Conservation (phyloP, 2,113 vertebrate species). For the Prionailurus bengalensis region DNA sequence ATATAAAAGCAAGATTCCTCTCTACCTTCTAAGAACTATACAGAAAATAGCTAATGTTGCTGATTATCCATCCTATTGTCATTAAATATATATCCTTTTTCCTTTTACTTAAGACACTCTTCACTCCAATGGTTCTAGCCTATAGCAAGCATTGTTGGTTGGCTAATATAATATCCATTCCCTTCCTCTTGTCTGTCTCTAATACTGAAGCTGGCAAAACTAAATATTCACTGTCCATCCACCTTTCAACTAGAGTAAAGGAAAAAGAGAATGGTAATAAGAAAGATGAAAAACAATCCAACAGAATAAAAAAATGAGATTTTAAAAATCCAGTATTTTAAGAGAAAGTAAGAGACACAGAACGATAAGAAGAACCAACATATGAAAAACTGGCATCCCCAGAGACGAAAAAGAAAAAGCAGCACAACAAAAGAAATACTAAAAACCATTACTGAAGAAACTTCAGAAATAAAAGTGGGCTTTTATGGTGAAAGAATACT, state of each 20-base stretch:
- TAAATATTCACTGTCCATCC: neutral
- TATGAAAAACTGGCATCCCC: neutral
- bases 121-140: neutral
- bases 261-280: neutral
- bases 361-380: neutral
- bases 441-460: slow-evolving; percentile 9
- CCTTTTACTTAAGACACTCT: neutral
- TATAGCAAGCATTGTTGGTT: neutral
- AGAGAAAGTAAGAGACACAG: neutral
- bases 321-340: neutral
- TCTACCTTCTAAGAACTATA: neutral
- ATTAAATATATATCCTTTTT: neutral
- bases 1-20: neutral
- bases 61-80: neutral
- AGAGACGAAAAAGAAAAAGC: slow-evolving; percentile 24
- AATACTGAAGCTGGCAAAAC: neutral
- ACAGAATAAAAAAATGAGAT: neutral
- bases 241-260: neutral
- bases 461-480: neutral
- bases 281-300: neutral
- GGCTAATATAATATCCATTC: neutral
- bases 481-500: neutral
- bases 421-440: neutral
- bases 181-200: neutral
- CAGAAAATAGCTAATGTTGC: neutral